Conservation (phyloP, 2,113 vertebrate species). For the Delphinus delphis region DNA sequence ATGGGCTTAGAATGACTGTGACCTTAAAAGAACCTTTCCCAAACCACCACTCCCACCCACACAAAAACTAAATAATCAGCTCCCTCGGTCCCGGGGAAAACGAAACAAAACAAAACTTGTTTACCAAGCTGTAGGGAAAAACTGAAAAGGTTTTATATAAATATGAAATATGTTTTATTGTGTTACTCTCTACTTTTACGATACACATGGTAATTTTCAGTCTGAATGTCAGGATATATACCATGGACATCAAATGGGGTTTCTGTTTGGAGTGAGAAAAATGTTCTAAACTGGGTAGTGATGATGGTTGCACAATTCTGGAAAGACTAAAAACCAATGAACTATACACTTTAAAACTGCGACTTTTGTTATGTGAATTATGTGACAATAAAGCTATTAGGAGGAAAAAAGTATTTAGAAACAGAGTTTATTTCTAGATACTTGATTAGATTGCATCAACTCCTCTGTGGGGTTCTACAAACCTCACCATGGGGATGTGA, state of each 20-base stretch:
- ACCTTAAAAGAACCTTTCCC: background rate
- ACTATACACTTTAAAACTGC: background rate
- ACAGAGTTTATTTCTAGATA: background rate
- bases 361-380: background rate
- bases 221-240: background rate
- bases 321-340: slow-evolving; percentile 1
- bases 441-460: background rate
- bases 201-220: background rate
- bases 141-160: background rate
- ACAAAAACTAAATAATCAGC: background rate
- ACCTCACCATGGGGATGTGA: background rate
- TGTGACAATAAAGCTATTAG: background rate
- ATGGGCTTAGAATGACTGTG: background rate
- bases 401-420: background rate
- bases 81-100: background rate
- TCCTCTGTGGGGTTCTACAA: background rate
- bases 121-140: background rate
- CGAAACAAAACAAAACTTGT: background rate
- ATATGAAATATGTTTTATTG: background rate
- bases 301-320: background rate
- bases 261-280: background rate
- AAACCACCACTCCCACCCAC: background rate
- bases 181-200: background rate
- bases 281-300: background rate
- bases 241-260: background rate